Base-by-base conservation (phyloP, 2,113 vertebrate genomes). In the Grus americana region DNA sequence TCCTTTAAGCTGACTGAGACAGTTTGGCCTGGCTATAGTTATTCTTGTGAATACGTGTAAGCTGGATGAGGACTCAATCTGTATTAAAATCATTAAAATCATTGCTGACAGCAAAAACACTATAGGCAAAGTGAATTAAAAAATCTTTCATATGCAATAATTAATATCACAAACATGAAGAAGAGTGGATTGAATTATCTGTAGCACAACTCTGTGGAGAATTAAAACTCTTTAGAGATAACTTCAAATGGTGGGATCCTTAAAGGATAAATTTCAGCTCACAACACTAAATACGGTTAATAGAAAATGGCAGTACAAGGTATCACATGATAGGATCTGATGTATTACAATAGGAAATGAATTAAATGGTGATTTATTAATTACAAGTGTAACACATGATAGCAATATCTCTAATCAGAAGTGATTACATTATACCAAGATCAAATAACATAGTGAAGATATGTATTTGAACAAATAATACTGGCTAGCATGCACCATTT, bases 321-420 rank as follows among this genome's bases (percentile, higher is more conserved):
- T 90, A 81, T 47, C 54, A 66, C 15, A 54, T 62, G 83, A 54
- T 72, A 89, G 1, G 15, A 95, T 87, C 54, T 82, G 58, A 76
- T 79, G 21, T 76, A 65, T 79, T 92, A 93, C 32, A 95, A 82
- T 62, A 85, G 16, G 11, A 92, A 87, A 81, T 47, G 9, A 95
- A 95, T 90, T 95, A 93, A 92, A 81, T 66, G 36, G 20, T 87
- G 49, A 79, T 92, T 92, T 92, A 92, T 93, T 92, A 89, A 89
- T 96, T 95, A 73, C 22, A 88, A 79, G 62, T 42, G n/a, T 79
- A 85, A 86, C 32, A 91, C 57, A 79, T 74, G 5, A 91, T 85
- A 95, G 26, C 19, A 79, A n/a, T 95, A 70, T 86, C 86, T 91
- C 52, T 91, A 90, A 93, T 89, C 80, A 87, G 54, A 93, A 85